Conservation (phyloP, 2,888 invertebrate genomes). For the Elysia crispata region DNA sequence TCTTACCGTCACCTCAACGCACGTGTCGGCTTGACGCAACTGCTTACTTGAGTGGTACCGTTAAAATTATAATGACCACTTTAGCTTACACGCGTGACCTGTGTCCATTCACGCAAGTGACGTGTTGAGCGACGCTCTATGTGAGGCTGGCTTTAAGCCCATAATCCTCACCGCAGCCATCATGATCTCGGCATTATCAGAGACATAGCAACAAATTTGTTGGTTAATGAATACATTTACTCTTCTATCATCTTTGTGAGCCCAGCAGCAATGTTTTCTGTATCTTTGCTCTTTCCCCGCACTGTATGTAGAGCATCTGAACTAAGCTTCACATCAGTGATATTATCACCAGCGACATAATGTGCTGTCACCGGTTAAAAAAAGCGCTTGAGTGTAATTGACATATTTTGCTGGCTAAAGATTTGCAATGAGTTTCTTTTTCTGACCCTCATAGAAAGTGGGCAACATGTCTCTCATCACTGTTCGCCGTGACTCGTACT, state of each 20-base stretch:
- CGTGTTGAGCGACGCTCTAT: too few species aligned
- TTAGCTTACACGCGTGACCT: too few species aligned
- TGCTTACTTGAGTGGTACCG: too few species aligned
- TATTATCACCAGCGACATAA: neutral
- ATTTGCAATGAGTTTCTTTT: conserved; percentile 4
- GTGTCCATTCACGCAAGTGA: too few species aligned
- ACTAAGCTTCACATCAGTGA: too few species aligned
- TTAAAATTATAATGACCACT: too few species aligned
- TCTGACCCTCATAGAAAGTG: neutral
- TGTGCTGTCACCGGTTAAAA: neutral
- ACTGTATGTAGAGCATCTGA: neutral
- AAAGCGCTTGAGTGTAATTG: neutral
- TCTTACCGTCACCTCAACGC: too few species aligned
- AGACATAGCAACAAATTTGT: conserved; percentile 1
- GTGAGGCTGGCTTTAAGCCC: too few species aligned
- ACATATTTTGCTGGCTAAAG: neutral
- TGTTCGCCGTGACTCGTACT: conserved; percentile 1
- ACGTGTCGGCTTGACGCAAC: too few species aligned
- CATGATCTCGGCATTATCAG: neutral
- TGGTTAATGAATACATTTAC: neutral
- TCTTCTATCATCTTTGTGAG: neutral
- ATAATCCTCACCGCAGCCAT: neutral
- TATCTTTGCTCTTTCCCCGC: neutral
- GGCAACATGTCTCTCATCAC: conserved; percentile 4
- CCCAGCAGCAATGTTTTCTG: conserved; percentile 4